Evolutionary conservation across 2,797 vertebrate species (phyloP).

Genomic region (Poeciliopsis presidionis): DNA sequence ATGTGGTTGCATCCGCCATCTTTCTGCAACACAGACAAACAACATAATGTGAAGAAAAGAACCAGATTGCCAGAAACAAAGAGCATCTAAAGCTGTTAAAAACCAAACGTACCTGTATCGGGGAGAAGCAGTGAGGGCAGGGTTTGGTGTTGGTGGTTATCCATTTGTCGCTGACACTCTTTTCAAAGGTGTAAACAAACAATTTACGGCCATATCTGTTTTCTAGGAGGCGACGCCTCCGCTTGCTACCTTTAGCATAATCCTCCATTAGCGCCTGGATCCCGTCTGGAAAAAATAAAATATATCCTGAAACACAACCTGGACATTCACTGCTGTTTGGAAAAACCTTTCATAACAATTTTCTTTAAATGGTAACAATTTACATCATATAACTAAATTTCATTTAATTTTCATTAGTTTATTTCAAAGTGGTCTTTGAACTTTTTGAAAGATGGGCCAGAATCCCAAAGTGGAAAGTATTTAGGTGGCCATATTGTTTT

Average conservation of each 20-base stretch:
- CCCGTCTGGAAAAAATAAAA: conserved; percentile 80
- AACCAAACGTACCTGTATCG: conserved; percentile 80
- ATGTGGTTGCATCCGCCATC: conserved; percentile 85
- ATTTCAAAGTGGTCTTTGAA: too few relatives aligned
- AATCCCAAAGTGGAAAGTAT: too few relatives aligned
- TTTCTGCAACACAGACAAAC: conserved; percentile 76
- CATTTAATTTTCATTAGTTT: too few relatives aligned
- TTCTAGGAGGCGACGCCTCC: conserved; percentile 77
- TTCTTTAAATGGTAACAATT: neutral
- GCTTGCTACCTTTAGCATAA: conserved; percentile 78
- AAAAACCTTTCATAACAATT: neutral
- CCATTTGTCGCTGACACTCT: conserved; percentile 80
- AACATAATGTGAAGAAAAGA: neutral
- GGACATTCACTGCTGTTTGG: neutral
- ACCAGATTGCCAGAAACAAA: neutral
- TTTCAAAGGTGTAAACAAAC: conserved; percentile 68
- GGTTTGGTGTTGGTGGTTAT: conserved; percentile 80
- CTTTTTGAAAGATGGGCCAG: too few relatives aligned
- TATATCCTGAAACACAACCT: neutral
- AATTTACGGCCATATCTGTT: conserved; percentile 78
- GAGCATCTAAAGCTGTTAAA: neutral
- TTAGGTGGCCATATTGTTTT: too few relatives aligned
- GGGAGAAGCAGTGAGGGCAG: conserved; percentile 84
- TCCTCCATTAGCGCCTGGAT: conserved; percentile 77
- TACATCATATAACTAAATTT: neutral